Conservation (phyloP, 2,113 vertebrate genomes). For the Micronycteris hirsuta region DNA sequence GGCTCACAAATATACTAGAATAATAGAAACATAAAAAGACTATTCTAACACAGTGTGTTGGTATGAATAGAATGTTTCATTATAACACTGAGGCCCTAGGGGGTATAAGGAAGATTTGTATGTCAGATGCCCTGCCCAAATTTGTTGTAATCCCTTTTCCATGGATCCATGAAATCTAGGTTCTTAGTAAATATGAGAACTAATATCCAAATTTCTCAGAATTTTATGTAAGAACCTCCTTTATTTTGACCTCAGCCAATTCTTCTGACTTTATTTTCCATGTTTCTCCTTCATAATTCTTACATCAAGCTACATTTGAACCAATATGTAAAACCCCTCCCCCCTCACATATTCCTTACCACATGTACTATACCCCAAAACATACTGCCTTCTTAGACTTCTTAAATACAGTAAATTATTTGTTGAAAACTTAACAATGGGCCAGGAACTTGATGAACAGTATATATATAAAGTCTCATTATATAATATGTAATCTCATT, state of each 20-base stretch:
- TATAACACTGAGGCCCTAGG: not conserved
- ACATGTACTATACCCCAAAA: not conserved
- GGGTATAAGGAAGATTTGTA: not conserved
- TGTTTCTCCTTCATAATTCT: not conserved
- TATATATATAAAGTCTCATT: not conserved
- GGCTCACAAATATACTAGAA: not conserved
- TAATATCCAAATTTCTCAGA: not conserved
- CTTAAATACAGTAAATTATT: not conserved
- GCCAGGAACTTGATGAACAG: not conserved
- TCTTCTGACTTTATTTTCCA: not conserved
- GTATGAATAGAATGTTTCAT: not conserved
- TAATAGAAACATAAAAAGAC: not conserved
- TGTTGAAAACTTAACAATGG: not conserved
- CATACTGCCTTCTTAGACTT: not conserved
- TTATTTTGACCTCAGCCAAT: not conserved
- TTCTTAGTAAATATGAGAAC: not conserved
- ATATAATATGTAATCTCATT: not conserved
- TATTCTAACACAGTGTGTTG: not conserved
- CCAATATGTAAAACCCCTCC: not conserved
- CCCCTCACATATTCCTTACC: not conserved
- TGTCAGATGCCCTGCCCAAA: not conserved
- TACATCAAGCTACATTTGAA: not conserved
- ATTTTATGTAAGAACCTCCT: not conserved
- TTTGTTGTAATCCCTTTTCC: not conserved
- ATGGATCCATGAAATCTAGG: not conserved